phyloP scores from a whole-genome alignment of 1,140 invertebrate species.

The Eufriesea mexicana region DNA sequence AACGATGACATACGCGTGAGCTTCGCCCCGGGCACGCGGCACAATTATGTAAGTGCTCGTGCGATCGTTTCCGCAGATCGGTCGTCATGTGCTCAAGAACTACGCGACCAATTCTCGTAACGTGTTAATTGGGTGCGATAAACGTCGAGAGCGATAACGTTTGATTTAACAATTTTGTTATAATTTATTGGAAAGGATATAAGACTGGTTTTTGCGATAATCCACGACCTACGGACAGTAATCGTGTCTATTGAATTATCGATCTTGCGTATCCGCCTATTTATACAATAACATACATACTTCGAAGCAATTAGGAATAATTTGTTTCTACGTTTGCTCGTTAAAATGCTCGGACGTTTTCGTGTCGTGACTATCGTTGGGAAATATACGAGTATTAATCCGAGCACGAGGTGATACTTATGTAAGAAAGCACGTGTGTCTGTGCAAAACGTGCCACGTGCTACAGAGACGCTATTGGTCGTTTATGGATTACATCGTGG shows the following conservation, averaged over 20 bases:
- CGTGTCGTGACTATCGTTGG: not conserved
- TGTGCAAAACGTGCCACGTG: conserved; percentile 31
- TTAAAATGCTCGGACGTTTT: not conserved
- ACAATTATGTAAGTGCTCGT: conserved; percentile 7
- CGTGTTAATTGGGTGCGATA: conserved; percentile 7
- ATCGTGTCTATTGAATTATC: not conserved
- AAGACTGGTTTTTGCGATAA: not conserved
- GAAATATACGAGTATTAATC: conserved; percentile 11
- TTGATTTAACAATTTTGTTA: conserved; percentile 8
- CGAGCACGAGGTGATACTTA: conserved; percentile 11
- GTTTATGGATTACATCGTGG: not conserved
- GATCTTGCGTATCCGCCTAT: not conserved
- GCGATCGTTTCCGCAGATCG: conserved; percentile 11
- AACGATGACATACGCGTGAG: conserved; percentile 7
- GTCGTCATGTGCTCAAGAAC: not conserved
- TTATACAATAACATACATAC: not conserved
- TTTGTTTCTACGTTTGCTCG: not conserved
- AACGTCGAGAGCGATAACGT: not conserved
- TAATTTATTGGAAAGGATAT: not conserved
- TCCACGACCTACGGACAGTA: not conserved
- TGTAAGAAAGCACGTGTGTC: conserved; percentile 37
- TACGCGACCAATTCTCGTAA: not conserved
- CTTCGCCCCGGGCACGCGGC: not conserved
- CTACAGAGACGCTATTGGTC: not conserved
- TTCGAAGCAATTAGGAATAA: not conserved